Evolutionary conservation across 1,140 invertebrate species (phyloP), one percentile per base, ranked within the genome.

Genomic region (Daktulosphaira vitifoliae): DNA sequence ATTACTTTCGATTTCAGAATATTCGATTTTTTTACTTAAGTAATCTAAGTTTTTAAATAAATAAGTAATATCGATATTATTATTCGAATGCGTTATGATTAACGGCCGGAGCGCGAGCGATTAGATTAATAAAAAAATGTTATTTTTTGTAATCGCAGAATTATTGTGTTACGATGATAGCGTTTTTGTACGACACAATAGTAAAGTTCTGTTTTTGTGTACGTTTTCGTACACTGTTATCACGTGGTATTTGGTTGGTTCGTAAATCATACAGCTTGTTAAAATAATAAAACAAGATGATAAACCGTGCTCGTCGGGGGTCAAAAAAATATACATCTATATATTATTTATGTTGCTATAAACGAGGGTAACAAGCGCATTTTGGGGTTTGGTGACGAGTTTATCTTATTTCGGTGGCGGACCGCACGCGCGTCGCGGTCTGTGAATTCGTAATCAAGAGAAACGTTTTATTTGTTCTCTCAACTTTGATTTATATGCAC

Each of bases 381-480:
- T 11, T 11, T 5, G 29, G 16, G 8, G 56, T 48, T 46, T 62
- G 42, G 56, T 62, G 56, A 62, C 56, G 56, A 62, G 56, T 62
- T 62, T 62, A 62, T 62, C 56, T 62, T 56, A 42, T 56, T 37
- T n/a, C 15, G 38, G 29, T 11, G 23, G 25, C 56, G 20, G 54
- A 46, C 25, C 56, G 26, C 56, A 48, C 56, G 56, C 42, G 29
- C 29, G n/a, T n/a, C 29, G 11, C 29, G n/a, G 56, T 29, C 42
- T 25, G 42, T 62, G 56, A 62, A 62, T 62, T 62, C 56, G 56
- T 62, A 62, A 62, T 62, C 56, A 48, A 38, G 20, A n/a, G 44
- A 44, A 25, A 46, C 56, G 22, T 62, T 62, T 62, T 62, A 62
- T 62, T 62, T 62, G 42, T 46, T 62, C 56, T 46, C 26, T 29